Conservation (phyloP, 2,888 invertebrate genomes). For the Miltochrista miniata region DNA sequence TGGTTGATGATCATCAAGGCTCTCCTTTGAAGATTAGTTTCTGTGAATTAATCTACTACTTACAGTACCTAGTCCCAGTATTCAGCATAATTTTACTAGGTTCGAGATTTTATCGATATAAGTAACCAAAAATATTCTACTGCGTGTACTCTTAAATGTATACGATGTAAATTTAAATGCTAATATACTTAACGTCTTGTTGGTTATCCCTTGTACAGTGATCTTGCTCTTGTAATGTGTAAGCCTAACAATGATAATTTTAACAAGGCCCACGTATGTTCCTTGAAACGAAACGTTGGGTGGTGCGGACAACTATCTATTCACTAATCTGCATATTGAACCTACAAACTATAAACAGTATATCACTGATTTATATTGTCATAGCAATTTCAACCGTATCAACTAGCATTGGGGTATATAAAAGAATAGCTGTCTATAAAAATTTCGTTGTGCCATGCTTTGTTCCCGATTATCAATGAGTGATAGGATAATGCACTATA, state of each 20-base stretch:
- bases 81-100: neutral
- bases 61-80: no score
- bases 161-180: slow-evolving; percentile 42
- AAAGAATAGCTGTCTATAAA: slow-evolving; percentile 1
- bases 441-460: slow-evolving; percentile 19
- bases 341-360: slow-evolving; percentile 47
- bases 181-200: slow-evolving; percentile 37
- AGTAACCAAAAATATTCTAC: slow-evolving; percentile 8
- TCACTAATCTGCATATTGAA: slow-evolving; percentile 76
- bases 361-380: slow-evolving; percentile 30
- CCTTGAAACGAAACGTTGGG: slow-evolving; percentile 58
- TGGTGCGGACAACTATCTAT: slow-evolving; percentile 68
- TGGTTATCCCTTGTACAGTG: slow-evolving; percentile 37
- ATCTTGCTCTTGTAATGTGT: slow-evolving; percentile 33
- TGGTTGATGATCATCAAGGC: no score
- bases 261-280: slow-evolving; percentile 59
- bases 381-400: slow-evolving; percentile 36
- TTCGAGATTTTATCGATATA: slow-evolving; percentile 12
- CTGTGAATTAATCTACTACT: no score
- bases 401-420: slow-evolving; percentile 15
- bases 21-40: no score
- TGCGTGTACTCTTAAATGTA: slow-evolving; percentile 29
- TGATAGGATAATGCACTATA: slow-evolving; percentile 27
- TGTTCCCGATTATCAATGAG: slow-evolving; percentile 20
- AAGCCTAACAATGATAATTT: slow-evolving; percentile 74